Evolutionary conservation across 1,140 invertebrate species (phyloP).

Genomic region (Calosoma granatense): DNA sequence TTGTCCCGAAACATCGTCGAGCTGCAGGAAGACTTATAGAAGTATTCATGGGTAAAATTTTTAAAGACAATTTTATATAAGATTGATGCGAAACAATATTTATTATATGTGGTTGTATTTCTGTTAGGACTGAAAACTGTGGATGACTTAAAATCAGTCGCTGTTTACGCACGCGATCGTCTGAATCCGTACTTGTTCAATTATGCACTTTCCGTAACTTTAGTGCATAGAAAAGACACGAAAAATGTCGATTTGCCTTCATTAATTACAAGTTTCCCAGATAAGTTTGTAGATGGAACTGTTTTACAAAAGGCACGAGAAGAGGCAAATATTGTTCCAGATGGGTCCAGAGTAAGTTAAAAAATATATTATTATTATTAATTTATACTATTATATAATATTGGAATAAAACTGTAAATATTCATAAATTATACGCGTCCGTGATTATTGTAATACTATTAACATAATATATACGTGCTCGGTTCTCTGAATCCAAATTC

Average conservation of each 20-base stretch:
- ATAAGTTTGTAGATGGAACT: constrained; percentile 64
- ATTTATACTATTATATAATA: neutral
- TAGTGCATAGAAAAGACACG: constrained; percentile 64
- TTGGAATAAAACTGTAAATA: neutral
- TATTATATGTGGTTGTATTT: neutral
- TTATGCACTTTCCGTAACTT: constrained; percentile 63
- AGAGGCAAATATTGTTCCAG: constrained; percentile 50
- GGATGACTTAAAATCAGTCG: constrained; percentile 58
- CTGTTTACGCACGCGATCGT: constrained; percentile 59
- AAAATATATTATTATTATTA: neutral
- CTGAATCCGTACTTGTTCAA: constrained; percentile 69
- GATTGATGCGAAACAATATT: neutral
- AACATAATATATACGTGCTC: no score
- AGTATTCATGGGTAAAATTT: constrained; percentile 53
- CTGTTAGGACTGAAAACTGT: constrained; percentile 52
- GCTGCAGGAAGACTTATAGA: constrained; percentile 59
- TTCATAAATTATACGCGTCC: constrained; percentile 10
- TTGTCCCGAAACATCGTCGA: constrained; percentile 57
- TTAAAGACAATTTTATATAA: constrained; percentile 14
- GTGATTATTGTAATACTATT: constrained; percentile 25
- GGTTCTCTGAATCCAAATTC: no score
- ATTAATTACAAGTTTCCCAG: constrained; percentile 61
- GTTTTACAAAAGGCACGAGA: constrained; percentile 57
- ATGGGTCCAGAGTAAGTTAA: constrained; percentile 48
- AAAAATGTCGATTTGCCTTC: constrained; percentile 58